Evolutionary conservation across 92 coral and sea anemone genomes (phyloP), one percentile per base, ranked within the genome.

Genomic region (Isaurus tuberculatus): DNA sequence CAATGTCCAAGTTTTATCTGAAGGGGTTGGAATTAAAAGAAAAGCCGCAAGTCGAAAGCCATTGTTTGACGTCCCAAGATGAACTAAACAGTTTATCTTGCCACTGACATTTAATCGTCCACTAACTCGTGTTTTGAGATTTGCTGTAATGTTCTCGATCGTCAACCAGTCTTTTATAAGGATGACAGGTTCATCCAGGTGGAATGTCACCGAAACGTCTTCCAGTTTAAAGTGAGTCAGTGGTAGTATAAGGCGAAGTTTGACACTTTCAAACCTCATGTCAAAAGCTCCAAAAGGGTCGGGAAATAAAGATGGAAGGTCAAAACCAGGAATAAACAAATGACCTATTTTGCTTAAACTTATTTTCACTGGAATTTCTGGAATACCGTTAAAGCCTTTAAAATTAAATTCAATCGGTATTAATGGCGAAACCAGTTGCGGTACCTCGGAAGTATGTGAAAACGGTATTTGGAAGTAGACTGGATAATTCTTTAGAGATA

Each of bases 391-490:
- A 33, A 82, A 66, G 5, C 61, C 79, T 32, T 22, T 36, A 28
- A 75, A 75, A 16, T 60, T 75, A 14, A 75, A 75, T 20, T 53
- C 65, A 19, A 75, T 22, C 19, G 69, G 17, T 57, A 57, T 13
- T 30, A 13, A 71, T 53, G 86, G 46, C 31, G 46, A 36, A 33
- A 74, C 53, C 7, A 48, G 51, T 27, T 63, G 73, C n/a, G 77
- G 55, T 5, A 4, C n/a, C 29, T 60, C 83, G 14, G n/a, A 22
- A 15, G 44, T 36, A 29, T 83, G 57, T 10, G 58, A 32, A 57
- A 89, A 81, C 33, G 90, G 90, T 36, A 89, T 81, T 44, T 81
- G 73, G 60, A 89, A 86, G 27, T 65, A 46, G 17, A 89, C 63
- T 4, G 88, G 87, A 61, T 67, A 23, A 8, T 44, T 34, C 16